Base-by-base conservation (phyloP, 2,888 invertebrate species). In the Sarcophaga rosellei region DNA sequence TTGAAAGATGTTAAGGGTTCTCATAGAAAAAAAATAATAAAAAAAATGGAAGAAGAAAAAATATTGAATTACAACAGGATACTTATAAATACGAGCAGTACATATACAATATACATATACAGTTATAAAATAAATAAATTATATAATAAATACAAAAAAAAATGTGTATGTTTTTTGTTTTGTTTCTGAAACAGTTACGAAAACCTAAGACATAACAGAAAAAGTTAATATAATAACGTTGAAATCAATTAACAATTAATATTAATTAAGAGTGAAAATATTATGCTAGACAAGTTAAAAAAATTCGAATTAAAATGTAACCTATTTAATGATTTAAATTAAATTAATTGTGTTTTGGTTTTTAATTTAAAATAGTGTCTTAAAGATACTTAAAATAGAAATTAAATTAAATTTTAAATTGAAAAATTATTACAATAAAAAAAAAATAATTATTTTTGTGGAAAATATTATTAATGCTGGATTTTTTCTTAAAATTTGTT, bases 41-140 rank as follows among this genome's bases (percentile, higher is more conserved):
- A 35, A 10, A 10, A 35, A 35, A 17, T 4, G 2, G 1, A 0
- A 1, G 4, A 17, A 53, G 3, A 1, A 12, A 76, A 82, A 59
- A 77, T 82, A 82, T 82, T 82, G 21, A 66, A 66, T 82, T 82
- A 53, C 65, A 61, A 53, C 65, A 61, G 65, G 15, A 82, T 57
- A 61, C 82, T 81, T 77, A 77, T 45, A 81, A 15, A 61, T 61
- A 61, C 61, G 15, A 53, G 15, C 53, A 17, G 5, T 15, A 59
- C 15, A 59, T n/a, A 59, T 59, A 59, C 6, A 20, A 59, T 17
- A 53, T n/a, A 61, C 61, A 61, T 10, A 20, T 61, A 61, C 20
- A 61, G 61, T 20, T 21, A 20, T 61, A 61, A 61, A 20, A 61
- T 21, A 61, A 70, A 53, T 21, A 70, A 17, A 70, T 53, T 45